Percentiles rank a stretch among this genome's conserved stretches.
phyloP scores from a whole-genome alignment of 2,113 vertebrate genomes.

The Toxotes jaculatrix region DNA sequence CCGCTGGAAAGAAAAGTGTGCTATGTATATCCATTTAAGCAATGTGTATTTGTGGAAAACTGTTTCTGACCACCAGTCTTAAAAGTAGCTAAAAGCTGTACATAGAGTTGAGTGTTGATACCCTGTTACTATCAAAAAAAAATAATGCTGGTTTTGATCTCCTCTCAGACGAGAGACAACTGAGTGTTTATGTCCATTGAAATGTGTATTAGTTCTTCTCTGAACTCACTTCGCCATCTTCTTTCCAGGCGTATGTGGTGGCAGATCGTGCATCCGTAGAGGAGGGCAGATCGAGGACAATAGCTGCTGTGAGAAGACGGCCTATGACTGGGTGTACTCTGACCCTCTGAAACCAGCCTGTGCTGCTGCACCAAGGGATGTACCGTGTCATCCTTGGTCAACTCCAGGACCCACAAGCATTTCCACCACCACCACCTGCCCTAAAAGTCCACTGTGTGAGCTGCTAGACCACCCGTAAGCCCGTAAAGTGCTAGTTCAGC shows the following conservation, averaged over 20 bases:
- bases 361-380: constrained; percentile 26
- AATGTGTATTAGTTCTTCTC: neutral
- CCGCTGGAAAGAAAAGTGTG: neutral
- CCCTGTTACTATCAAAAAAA: too few relatives aligned
- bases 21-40: neutral
- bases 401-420: accelerated
- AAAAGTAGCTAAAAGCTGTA: neutral
- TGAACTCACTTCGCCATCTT: neutral
- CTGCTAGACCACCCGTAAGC: constrained; percentile 71
- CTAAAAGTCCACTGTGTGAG: constrained; percentile 48
- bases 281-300: constrained; percentile 67
- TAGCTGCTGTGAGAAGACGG: constrained; percentile 79
- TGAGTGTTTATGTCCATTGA: neutral
- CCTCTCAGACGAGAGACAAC: too few relatives aligned
- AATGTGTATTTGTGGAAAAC: neutral
- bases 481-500: neutral
- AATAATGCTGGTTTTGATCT: too few relatives aligned
- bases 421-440: constrained; percentile 4
- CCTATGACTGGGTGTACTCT: constrained; percentile 75
- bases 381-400: neutral
- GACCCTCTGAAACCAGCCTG: constrained; percentile 76
- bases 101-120: neutral
- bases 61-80: neutral
- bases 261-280: constrained; percentile 75
- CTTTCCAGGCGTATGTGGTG: constrained; percentile 79